These are phyloP conservation scores for Triops longicaudatus DNA, from an alignment of 1,140 invertebrate species.

Conservation along the genomic window DNA sequence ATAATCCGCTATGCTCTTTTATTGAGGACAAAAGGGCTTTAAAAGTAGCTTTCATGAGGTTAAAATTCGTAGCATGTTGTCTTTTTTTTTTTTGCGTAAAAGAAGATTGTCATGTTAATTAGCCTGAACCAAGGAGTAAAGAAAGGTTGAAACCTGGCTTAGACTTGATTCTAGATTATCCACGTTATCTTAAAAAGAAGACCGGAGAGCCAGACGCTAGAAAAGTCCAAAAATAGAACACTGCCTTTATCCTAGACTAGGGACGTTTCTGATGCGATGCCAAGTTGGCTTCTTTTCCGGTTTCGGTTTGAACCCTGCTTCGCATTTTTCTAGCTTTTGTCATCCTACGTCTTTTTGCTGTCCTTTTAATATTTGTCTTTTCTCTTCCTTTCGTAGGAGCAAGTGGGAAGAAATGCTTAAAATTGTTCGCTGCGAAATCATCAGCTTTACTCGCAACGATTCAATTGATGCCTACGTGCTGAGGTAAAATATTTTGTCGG, in stretches of 20 bases:
- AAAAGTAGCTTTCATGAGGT: no score
- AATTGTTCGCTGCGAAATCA: constrained; percentile 90
- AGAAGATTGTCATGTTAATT: no score
- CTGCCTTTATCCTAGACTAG: not conserved
- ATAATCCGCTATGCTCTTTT: no score
- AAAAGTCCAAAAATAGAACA: not conserved
- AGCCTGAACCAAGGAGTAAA: not conserved
- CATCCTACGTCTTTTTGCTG: not conserved
- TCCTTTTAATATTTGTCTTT: constrained; percentile 26
- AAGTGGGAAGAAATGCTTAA: constrained; percentile 80
- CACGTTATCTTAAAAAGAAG: not conserved
- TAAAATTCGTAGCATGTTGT: no score
- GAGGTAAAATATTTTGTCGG: constrained; percentile 55
- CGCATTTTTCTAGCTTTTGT: not conserved
- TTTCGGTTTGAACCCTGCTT: constrained; percentile 12
- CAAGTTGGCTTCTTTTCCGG: constrained; percentile 12
- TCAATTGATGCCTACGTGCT: constrained; percentile 92
- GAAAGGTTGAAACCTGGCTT: not conserved
- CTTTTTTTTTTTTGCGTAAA: no score
- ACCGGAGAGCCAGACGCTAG: not conserved
- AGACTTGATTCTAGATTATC: not conserved
- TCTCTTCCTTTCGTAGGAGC: constrained; percentile 53
- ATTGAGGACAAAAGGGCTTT: no score
- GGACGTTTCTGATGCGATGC: not conserved
- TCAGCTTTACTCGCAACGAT: constrained; percentile 80